Evolutionary conservation across 2,888 invertebrate genomes (phyloP), one percentile per base, ranked within the genome.

Genomic region (Digitonthophagus gazella): DNA sequence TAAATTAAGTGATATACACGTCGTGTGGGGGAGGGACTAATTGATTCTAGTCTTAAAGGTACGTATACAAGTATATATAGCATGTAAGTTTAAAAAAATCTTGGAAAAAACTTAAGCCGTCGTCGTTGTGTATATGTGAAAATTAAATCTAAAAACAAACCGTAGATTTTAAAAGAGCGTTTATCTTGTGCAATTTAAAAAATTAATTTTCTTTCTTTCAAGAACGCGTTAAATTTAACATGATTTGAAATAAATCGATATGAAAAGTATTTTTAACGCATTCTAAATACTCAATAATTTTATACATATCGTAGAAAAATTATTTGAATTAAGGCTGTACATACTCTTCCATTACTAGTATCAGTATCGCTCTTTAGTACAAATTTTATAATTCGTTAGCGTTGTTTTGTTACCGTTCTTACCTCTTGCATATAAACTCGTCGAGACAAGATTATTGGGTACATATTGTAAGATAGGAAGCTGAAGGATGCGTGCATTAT

Each of bases 1-100:
- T 58, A 69, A 61, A 61, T 65, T 44, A 44, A 66, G 54, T 55
- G 44, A 18, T 54, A 65, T 54, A 65, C 20, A 44, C 58, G 44
- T 58, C 15, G 20, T 67, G 67, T 54, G 64, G 28, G 28, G 28
- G 28, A 44, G 28, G 28, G 28, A 44, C 28, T 44, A 44, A 1
- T 44, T 44, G 28, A 44, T 44, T 44, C 28, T 44, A 44, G 28
- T 8, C 11, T 44, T 44, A 44, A 11, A 44, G 28, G 28, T 44
- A 44, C 28, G 64, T 57, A 67, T 67, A 56, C 20, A 64, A 67
- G 20, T 54, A 58, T 67, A 57, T 44, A 1, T 44, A 44, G 11
- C 28, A 44, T 28, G 55, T 67, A 67, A 67, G 20, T 11, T 61
- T 61, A 19, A 16, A 16, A 18, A 61, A 61, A 6, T 5, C n/a